phyloP scores from a whole-genome alignment of 2,888 invertebrate species.

The Deilephila elpenor region DNA sequence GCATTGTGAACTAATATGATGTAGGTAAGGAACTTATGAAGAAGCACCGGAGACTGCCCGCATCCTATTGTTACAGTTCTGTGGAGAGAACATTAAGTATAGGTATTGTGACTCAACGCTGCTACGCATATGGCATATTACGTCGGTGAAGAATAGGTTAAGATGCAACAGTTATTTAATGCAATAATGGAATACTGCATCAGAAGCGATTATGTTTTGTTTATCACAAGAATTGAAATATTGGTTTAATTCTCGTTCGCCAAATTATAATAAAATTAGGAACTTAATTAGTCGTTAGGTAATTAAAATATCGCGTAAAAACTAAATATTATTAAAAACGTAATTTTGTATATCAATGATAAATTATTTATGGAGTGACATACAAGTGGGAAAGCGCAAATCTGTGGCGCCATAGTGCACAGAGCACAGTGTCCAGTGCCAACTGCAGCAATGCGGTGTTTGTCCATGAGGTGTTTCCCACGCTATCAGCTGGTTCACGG shows the following conservation, averaged over 20 bases:
- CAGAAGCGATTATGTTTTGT: neutral
- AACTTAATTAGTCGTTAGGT: too few relatives aligned
- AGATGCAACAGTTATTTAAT: neutral
- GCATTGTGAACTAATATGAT: neutral
- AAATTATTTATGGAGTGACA: neutral
- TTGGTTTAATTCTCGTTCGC: too few relatives aligned
- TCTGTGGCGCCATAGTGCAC: conserved; percentile 41
- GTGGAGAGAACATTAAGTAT: conserved; percentile 50
- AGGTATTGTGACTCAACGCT: conserved; percentile 46
- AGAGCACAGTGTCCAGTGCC: conserved; percentile 36
- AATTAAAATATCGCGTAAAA: too few relatives aligned
- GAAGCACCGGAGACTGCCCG: conserved; percentile 61
- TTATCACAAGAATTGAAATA: too few relatives aligned
- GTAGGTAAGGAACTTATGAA: conserved; percentile 53
- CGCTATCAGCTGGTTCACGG: conserved; percentile 79
- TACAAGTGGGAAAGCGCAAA: neutral
- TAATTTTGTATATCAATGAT: conserved; percentile 32
- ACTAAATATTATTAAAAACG: too few relatives aligned
- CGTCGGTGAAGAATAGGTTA: too few relatives aligned
- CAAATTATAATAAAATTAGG: too few relatives aligned
- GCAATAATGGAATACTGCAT: neutral
- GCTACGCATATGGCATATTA: conserved; percentile 27
- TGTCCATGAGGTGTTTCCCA: conserved; percentile 73
- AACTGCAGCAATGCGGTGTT: conserved; percentile 43
- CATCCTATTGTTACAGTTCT: conserved; percentile 73